Base-by-base conservation (phyloP, 2,113 vertebrate genomes). In the Aix galericulata region DNA sequence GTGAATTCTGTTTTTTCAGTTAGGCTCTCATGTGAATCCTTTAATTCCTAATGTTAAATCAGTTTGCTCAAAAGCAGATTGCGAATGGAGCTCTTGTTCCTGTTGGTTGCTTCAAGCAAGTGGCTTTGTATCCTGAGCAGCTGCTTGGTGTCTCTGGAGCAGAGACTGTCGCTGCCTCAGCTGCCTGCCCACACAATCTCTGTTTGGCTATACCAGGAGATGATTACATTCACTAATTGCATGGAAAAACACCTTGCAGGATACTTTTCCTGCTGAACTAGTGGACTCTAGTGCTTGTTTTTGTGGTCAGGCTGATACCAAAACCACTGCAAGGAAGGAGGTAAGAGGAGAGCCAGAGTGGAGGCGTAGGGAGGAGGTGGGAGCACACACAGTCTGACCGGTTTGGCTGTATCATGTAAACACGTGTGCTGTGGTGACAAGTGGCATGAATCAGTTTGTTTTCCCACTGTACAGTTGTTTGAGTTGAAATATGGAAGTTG, bases 181-280 rank as follows among this genome's bases (percentile, higher is more conserved):
- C 29, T 78, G 22, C 1, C 1, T 38, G 40, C 60, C 42, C 20
- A 20, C 44, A 29, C 46, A 0, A 0, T 55, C 63, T 74, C 36
- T 25, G 3, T 60, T 25, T 3, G 55, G 40, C 64, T 89, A 2
- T 9, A 1, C 4, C 27, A 32, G 44, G 46, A 88, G 50, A 20
- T 0, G 0, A 16, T 52, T 17, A 8, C 20, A 7, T 34, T 34
- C 59, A 21, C 34, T 63, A 22, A 22, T 68, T 55, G 53, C 38
- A 14, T 1, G 8, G 42, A 63, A 78, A 44, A 56, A n/a, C 16
- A 26, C 72, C 58, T 31, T 77, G 29, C 44, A 62, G 5, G 7
- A 17, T 36, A 6, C 23, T 69, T 60, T 85, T 38, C 72, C 38
- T 60, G 42, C 62, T 76, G 66, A 58, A 14, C 17, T 71, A 11